Base-by-base conservation (phyloP, 2,113 vertebrate species). In the Calonectris borealis region DNA sequence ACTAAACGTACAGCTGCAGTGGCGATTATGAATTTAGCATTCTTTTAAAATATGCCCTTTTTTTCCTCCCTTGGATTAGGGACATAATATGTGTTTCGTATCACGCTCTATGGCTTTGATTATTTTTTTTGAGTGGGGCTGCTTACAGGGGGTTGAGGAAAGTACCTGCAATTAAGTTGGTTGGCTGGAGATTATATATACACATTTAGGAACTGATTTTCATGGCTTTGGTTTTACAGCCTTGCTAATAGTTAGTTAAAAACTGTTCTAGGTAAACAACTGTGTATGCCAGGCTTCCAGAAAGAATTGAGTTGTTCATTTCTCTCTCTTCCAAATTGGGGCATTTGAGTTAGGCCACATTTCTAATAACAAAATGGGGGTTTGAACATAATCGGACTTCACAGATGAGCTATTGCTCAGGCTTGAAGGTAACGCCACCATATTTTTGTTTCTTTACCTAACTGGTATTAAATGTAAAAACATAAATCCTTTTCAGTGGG, bases 391-490 rank as follows among this genome's bases (percentile, higher is more conserved):
- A 75, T 91, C 78, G 42, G 60, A 94, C 91, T 97, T 95, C 86
- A 90, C 93, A 96, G 89, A 96, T 95, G 95, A 97, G 51, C 96
- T 94, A 91, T 97, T 96, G 94, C 97, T 97, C 75, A 79, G 68
- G 89, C 86, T 95, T 65, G 78, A 96, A 95, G 93, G 95, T 88
- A 98, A 96, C 32, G 7, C 92, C 96, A 86, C 94, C 54, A 13
- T 97, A 84, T 93, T 97, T 97, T 97, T 96, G 84, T 97, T 98
- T 96, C 94, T 97, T 94, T 97, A 13, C 83, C 65, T 92, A 96
- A 96, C 94, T 97, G 89, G 93, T 93, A 97, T 98, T 98, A 98
- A 98, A 98, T 97, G 96, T 96, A 95, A 97, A 98, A 96, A 87
- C 98, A 98, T 98, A 98, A 98, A 98, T 98, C 96, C 87, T 98